phyloP scores from a whole-genome alignment of 2,113 vertebrate species.

The Cebus imitator region DNA sequence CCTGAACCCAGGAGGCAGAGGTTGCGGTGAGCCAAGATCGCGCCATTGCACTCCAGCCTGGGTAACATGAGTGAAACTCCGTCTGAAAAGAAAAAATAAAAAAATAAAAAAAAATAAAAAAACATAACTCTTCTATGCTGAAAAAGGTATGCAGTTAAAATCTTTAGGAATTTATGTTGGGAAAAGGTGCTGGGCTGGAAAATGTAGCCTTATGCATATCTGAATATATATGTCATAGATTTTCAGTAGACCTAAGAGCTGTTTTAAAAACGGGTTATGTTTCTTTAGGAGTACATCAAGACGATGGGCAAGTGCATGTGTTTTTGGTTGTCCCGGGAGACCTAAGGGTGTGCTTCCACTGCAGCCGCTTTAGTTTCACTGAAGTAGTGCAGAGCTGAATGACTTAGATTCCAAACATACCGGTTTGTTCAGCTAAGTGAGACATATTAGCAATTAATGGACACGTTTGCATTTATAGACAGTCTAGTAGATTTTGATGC shows the following conservation, averaged over 20 bases:
- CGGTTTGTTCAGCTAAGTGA: neutral
- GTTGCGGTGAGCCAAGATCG: too few relatives aligned
- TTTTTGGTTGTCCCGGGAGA: constrained; percentile 51
- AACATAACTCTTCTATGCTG: too few relatives aligned
- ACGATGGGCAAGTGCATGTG: neutral
- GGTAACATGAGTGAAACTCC: too few relatives aligned
- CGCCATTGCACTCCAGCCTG: too few relatives aligned
- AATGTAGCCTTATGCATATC: neutral
- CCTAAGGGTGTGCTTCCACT: neutral
- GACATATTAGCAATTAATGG: neutral
- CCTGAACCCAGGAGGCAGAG: too few relatives aligned
- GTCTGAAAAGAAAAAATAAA: too few relatives aligned
- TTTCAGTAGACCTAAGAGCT: neutral
- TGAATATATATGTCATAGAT: neutral
- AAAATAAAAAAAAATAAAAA: too few relatives aligned
- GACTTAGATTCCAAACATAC: constrained; percentile 31
- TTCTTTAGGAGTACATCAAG: neutral
- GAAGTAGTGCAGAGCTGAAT: constrained; percentile 21
- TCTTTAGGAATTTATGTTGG: neutral
- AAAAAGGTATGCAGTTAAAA: neutral
- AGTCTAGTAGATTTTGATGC: neutral
- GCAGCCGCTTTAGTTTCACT: neutral
- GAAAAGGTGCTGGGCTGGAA: neutral
- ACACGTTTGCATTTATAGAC: neutral
- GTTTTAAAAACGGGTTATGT: neutral